Percentiles rank a stretch among this genome's conserved stretches.
Conservation (phyloP, 2,113 vertebrate species). For the Pangasianodon gigas region DNA sequence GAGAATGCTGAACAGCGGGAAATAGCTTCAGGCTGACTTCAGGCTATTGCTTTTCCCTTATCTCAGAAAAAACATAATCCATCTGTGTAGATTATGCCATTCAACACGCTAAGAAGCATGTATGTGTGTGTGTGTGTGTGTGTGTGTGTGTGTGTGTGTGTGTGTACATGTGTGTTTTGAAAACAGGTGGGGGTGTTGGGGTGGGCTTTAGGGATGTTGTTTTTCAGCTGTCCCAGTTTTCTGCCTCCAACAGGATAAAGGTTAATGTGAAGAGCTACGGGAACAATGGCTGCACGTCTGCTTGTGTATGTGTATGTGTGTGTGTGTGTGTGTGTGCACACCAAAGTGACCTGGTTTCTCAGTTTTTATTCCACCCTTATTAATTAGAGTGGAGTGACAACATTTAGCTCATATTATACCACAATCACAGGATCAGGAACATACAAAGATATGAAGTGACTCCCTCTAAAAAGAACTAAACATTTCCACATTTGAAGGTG, state of each 20-base stretch:
- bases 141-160: background rate
- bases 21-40: conserved; percentile 16
- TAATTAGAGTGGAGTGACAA: conserved; percentile 14
- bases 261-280: conserved; percentile 36
- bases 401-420: background rate
- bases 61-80: background rate
- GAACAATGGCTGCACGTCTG: conserved; percentile 27
- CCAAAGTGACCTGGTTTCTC: conserved; percentile 31
- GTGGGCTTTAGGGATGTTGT: background rate
- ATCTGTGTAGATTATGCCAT: background rate
- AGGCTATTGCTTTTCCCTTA: background rate
- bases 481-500: background rate
- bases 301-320: conserved; percentile 3
- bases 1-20: background rate
- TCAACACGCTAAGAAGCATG: background rate
- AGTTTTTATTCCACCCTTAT: background rate
- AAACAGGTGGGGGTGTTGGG: background rate
- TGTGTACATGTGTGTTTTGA: background rate
- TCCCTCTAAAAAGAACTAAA: background rate
- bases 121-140: background rate
- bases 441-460: background rate
- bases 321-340: background rate
- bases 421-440: background rate
- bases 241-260: conserved; percentile 26
- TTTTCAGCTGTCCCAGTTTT: conserved; percentile 35